Evolutionary conservation across 2,888 invertebrate species (phyloP).

Genomic region (Apotomis betuletana): DNA sequence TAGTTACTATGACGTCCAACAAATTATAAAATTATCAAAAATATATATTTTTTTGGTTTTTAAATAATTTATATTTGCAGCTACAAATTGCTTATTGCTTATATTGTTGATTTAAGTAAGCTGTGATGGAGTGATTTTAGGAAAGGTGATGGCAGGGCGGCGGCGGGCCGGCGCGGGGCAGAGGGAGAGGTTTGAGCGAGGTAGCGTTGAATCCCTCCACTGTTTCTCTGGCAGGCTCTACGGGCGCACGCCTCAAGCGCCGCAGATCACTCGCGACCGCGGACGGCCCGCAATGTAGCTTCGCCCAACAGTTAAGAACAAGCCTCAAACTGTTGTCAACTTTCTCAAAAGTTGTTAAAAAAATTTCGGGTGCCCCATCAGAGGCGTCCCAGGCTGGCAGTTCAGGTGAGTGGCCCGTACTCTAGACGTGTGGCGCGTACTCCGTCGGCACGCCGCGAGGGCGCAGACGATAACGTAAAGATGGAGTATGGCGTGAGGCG

Average conservation of each 20-base stretch:
- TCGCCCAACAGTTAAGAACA: constrained; percentile 54
- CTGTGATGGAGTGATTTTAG: constrained; percentile 38
- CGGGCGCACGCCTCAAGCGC: constrained; percentile 58
- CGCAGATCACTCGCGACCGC: constrained; percentile 51
- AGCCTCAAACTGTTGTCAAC: constrained; percentile 69
- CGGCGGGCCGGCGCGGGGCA: constrained; percentile 35
- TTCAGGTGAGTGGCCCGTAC: constrained; percentile 63
- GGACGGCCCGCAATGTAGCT: constrained; percentile 63
- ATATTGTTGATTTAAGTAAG: constrained; percentile 33
- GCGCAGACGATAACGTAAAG: constrained; percentile 60
- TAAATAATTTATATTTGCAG: neutral
- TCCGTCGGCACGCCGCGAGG: constrained; percentile 42
- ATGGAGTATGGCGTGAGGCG: constrained; percentile 59
- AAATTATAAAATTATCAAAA: neutral
- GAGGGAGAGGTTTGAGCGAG: constrained; percentile 24
- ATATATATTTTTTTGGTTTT: neutral
- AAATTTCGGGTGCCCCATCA: constrained; percentile 56
- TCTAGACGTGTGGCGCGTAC: constrained; percentile 24
- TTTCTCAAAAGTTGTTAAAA: constrained; percentile 65
- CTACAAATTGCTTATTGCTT: constrained; percentile 6
- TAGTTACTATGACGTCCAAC: too few species aligned
- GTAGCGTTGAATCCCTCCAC: constrained; percentile 41
- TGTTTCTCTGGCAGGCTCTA: constrained; percentile 46
- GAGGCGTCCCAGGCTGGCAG: constrained; percentile 55
- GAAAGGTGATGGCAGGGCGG: constrained; percentile 31